Evolutionary conservation across 2,888 invertebrate species (phyloP).

Genomic region (Conops quadrifasciatus): DNA sequence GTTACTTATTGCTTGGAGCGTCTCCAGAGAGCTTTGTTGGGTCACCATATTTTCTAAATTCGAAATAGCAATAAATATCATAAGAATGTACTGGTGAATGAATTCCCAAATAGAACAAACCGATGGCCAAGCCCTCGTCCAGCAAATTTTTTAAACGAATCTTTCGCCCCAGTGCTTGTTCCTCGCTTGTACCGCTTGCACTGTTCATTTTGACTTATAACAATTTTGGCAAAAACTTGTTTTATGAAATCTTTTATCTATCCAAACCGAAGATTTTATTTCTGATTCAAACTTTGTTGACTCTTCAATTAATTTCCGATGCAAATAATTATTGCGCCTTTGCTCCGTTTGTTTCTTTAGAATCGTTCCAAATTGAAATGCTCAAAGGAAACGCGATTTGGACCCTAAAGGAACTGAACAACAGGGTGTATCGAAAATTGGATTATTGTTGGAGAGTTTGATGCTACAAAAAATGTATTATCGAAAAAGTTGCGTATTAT

Average conservation of each 20-base stretch:
- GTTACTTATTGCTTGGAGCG: constrained; percentile 49
- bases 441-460: too few species aligned
- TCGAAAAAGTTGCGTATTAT: too few species aligned
- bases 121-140: constrained; percentile 43
- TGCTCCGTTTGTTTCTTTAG: background rate
- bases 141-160: constrained; percentile 45
- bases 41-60: constrained; percentile 41
- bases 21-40: constrained; percentile 39
- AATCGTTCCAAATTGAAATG: background rate
- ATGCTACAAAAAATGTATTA: too few species aligned
- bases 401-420: too few species aligned
- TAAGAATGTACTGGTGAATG: background rate
- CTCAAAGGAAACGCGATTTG: too few species aligned
- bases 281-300: too few species aligned
- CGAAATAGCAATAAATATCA: background rate
- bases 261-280: too few species aligned
- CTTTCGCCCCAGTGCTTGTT: constrained; percentile 42
- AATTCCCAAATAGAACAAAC: constrained; percentile 32
- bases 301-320: background rate
- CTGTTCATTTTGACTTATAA: constrained; percentile 33
- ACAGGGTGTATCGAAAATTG: too few species aligned
- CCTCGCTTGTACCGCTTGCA: too few species aligned
- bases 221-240: too few species aligned
- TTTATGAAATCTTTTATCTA: too few species aligned
- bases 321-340: background rate